A percentile compares a stretch with the other conserved stretches of the same genome.
Evolutionary conservation across 2,888 invertebrate genomes (phyloP).

Genomic region (Ditula angustiorana): DNA sequence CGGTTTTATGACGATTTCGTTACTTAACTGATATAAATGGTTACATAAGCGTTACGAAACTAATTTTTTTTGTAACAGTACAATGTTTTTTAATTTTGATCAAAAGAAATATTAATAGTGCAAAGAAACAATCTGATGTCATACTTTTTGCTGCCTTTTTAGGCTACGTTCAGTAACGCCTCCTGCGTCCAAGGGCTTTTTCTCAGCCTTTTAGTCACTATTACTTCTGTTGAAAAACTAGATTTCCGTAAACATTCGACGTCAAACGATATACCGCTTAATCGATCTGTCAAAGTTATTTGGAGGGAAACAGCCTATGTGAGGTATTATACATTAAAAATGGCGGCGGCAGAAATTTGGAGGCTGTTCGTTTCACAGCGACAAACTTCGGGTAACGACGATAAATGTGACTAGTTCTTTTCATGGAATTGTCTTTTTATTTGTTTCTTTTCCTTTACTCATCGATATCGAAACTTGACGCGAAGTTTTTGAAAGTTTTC

Average conservation of each 20-base stretch:
- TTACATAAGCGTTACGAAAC: no score
- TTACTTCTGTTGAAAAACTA: not conserved
- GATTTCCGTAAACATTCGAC: not conserved
- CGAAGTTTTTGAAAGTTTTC: constrained; percentile 85
- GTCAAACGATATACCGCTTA: not conserved
- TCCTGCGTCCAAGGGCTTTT: not conserved
- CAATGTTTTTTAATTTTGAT: no score
- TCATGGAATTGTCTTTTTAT: constrained; percentile 70
- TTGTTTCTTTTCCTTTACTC: constrained; percentile 72
- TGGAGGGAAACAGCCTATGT: constrained; percentile 72
- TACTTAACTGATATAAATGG: no score
- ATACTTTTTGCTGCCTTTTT: not conserved
- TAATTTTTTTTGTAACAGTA: no score
- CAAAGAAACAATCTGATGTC: not conserved
- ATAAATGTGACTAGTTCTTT: constrained; percentile 68
- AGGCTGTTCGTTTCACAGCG: constrained; percentile 85
- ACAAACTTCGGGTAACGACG: constrained; percentile 70
- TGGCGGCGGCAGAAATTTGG: constrained; percentile 85
- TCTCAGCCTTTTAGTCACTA: not conserved
- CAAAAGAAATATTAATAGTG: no score
- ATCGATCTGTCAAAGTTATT: constrained; percentile 51
- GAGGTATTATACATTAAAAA: constrained; percentile 59
- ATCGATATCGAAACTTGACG: constrained; percentile 64
- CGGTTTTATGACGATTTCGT: no score
- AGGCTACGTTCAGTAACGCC: not conserved